Evolutionary conservation across 2,797 vertebrate species (phyloP).

Genomic region (Gobionotothen gibberifrons): DNA sequence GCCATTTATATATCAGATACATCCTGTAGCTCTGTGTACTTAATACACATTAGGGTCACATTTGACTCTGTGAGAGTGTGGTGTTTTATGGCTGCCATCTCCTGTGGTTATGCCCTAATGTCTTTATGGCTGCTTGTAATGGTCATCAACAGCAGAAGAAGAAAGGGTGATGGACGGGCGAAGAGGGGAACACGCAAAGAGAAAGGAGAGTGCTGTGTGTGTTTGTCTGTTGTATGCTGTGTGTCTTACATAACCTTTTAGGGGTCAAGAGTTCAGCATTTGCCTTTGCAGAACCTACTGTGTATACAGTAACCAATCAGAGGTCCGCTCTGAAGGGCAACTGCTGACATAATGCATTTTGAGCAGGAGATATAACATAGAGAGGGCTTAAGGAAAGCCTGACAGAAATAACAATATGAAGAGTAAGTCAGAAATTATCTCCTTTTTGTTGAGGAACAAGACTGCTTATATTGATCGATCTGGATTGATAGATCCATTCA

Average conservation of each 20-base stretch:
- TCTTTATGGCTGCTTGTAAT: slow-evolving; percentile 55
- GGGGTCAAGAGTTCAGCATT: neutral
- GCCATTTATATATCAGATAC: slow-evolving; percentile 32
- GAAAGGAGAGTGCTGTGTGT: neutral
- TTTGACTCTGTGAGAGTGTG: slow-evolving; percentile 19
- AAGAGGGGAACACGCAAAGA: neutral
- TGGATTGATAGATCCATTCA: too few species aligned
- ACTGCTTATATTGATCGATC: too few species aligned
- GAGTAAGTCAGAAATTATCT: neutral
- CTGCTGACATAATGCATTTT: neutral
- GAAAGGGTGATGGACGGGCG: neutral
- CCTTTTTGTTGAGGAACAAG: neutral
- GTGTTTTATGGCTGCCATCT: slow-evolving; percentile 63
- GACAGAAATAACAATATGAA: slow-evolving; percentile 9
- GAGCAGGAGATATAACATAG: neutral
- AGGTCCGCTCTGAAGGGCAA: neutral
- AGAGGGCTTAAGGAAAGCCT: neutral
- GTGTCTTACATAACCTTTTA: neutral
- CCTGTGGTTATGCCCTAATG: slow-evolving; percentile 53
- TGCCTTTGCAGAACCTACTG: neutral
- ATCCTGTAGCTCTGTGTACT: slow-evolving; percentile 46
- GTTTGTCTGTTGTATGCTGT: neutral
- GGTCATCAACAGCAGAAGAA: slow-evolving; percentile 22
- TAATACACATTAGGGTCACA: slow-evolving; percentile 50
- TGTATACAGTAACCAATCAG: neutral